Conservation (phyloP, 2,797 vertebrate species). For the Percopsis omiscomaycus region DNA sequence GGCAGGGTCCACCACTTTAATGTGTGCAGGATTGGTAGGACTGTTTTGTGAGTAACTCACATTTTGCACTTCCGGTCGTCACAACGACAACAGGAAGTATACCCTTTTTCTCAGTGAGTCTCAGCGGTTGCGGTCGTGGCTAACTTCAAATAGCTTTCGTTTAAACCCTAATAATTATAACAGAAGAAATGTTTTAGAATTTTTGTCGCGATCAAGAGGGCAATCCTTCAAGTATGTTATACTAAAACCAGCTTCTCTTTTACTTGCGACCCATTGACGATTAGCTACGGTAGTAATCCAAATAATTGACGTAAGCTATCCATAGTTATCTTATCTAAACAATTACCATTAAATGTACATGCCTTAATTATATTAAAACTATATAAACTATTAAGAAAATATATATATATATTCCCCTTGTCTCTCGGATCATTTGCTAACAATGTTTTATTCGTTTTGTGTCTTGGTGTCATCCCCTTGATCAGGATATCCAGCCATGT, state of each 20-base stretch:
- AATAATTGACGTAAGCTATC: background rate
- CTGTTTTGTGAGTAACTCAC: slow-evolving; percentile 46
- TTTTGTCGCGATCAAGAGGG: background rate
- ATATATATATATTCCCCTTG: no score
- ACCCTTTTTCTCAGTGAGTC: slow-evolving; percentile 13
- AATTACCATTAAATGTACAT: slow-evolving; percentile 2
- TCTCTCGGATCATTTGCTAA: no score
- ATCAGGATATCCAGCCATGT: slow-evolving; percentile 76
- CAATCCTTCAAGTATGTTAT: slow-evolving; percentile 22
- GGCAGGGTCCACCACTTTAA: no score
- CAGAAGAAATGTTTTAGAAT: background rate
- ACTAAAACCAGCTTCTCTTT: accelerated
- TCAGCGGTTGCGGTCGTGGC: background rate
- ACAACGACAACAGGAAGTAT: slow-evolving; percentile 46
- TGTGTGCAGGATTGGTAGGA: slow-evolving; percentile 21
- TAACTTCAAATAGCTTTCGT: background rate
- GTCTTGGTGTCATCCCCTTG: background rate
- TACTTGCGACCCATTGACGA: accelerated
- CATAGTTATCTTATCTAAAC: slow-evolving; percentile 11
- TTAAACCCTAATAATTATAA: background rate
- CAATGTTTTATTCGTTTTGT: background rate
- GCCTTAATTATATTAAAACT: no score
- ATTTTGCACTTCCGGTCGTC: slow-evolving; percentile 49
- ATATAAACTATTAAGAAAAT: no score
- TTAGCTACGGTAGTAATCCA: background rate